A percentile compares a stretch with the other conserved stretches of the same genome.
phyloP scores from a whole-genome alignment of 92 coral and sea anemone genomes.

The Galaxea fascicularis region DNA sequence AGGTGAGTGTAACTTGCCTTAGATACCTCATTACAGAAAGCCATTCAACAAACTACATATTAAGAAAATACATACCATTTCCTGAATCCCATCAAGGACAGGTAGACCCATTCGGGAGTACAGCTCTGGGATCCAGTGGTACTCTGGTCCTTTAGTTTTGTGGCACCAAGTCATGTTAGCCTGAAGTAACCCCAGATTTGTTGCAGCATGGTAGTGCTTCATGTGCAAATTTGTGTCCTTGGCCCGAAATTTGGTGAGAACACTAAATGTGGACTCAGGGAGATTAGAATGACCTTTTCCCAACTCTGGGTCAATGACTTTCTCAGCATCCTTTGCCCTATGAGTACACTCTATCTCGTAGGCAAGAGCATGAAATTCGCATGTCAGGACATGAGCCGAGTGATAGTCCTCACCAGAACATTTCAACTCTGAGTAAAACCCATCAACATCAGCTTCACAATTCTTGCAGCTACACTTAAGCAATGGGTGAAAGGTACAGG shows the following conservation, averaged over 20 bases:
- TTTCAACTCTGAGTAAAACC: too few species aligned
- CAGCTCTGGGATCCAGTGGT: background rate
- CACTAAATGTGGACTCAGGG: conserved; percentile 20
- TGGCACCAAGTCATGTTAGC: background rate
- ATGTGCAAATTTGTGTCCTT: conserved; percentile 42
- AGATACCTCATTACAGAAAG: background rate
- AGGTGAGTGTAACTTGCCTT: background rate
- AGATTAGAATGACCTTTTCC: conserved; percentile 1
- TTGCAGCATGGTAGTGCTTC: conserved; percentile 57
- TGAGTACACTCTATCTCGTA: too few species aligned
- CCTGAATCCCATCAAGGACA: background rate
- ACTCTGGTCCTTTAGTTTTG: background rate
- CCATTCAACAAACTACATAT: background rate
- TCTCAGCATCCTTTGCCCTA: conserved; percentile 58
- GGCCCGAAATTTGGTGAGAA: conserved; percentile 38
- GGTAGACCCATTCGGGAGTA: too few species aligned
- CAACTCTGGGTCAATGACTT: conserved; percentile 28
- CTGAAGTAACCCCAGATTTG: background rate
- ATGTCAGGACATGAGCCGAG: too few species aligned
- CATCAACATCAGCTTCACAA: too few species aligned
- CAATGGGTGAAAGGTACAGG: too few species aligned
- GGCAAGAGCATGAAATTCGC: too few species aligned
- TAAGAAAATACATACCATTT: background rate
- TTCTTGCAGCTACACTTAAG: too few species aligned
- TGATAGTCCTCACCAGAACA: too few species aligned